Evolutionary conservation across 2,888 invertebrate species (phyloP).

Genomic region (Ectemnius lituratus): DNA sequence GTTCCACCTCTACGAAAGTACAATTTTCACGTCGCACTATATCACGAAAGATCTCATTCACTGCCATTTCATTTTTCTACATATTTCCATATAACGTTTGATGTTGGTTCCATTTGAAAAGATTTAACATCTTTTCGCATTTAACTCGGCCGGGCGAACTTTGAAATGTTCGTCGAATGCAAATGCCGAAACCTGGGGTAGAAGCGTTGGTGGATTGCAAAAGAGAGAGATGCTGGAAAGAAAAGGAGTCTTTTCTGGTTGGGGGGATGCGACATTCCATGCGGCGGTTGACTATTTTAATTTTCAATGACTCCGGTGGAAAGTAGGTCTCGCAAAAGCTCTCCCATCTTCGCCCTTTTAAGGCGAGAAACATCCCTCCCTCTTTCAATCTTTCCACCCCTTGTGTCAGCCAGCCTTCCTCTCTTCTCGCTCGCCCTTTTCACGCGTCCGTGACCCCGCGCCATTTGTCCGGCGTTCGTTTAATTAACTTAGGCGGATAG

Average conservation of each 20-base stretch:
- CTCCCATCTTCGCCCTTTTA: slow-evolving; percentile 11
- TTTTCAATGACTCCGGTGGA: slow-evolving; percentile 40
- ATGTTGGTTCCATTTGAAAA: too few relatives aligned
- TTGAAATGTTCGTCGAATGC: too few relatives aligned
- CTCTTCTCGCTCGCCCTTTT: slow-evolving; percentile 31
- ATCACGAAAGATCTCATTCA: too few relatives aligned
- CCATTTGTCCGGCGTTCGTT: slow-evolving; percentile 52
- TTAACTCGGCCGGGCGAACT: too few relatives aligned
- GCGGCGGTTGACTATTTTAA: slow-evolving; percentile 39
- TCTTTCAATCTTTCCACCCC: slow-evolving; percentile 21
- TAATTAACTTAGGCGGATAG: slow-evolving; percentile 51
- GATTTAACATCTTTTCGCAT: too few relatives aligned
- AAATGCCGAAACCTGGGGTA: too few relatives aligned
- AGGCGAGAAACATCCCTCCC: slow-evolving; percentile 1
- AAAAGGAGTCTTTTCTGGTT: neutral
- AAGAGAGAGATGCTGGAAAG: too few relatives aligned
- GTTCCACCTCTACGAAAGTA: too few relatives aligned
- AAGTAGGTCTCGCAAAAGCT: slow-evolving; percentile 44
- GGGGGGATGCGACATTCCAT: slow-evolving; percentile 1
- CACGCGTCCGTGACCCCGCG: slow-evolving; percentile 56
- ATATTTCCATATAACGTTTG: too few relatives aligned
- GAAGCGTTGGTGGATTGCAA: too few relatives aligned
- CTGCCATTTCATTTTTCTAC: too few relatives aligned
- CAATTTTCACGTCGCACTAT: too few relatives aligned
- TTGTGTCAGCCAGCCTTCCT: neutral